These are phyloP conservation scores for Pelobates cultripes DNA, from an alignment of 2,797 vertebrate genomes.

Conservation along the genomic window DNA sequence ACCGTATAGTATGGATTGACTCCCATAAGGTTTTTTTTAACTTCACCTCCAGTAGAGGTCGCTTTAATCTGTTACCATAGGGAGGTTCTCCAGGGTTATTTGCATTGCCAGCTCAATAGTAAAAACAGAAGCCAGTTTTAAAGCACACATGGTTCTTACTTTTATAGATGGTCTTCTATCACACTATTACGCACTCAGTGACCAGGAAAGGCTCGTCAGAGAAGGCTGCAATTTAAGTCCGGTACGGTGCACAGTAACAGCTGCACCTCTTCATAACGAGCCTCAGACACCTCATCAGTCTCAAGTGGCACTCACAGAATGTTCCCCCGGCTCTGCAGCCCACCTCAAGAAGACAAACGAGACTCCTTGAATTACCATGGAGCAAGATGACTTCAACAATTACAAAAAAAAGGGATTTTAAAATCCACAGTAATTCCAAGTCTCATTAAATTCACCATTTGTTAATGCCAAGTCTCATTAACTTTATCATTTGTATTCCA, in stretches of 20 bases:
- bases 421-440: background rate
- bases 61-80: too few relatives aligned
- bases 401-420: conserved; percentile 27
- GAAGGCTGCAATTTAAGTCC: conserved; percentile 48
- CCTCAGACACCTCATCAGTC: conserved; percentile 56
- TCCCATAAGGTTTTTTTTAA: too few relatives aligned
- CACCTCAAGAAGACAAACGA: conserved; percentile 22
- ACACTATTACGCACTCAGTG: background rate
- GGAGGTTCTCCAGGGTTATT: too few relatives aligned
- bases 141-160: too few relatives aligned
- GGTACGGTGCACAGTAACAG: conserved; percentile 5
- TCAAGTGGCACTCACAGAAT: conserved; percentile 53
- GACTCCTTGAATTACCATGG: conserved; percentile 25
- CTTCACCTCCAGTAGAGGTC: too few relatives aligned
- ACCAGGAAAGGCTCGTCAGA: conserved; percentile 5
- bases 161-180: conserved; percentile 5
- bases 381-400: conserved; percentile 32
- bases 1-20: too few relatives aligned
- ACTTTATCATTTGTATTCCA: background rate
- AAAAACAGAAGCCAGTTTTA: too few relatives aligned
- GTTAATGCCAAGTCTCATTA: too few relatives aligned
- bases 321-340: conserved; percentile 18
- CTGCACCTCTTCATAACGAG: conserved; percentile 42
- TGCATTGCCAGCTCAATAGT: too few relatives aligned
- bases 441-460: conserved; percentile 3